These are phyloP conservation scores for Leptatherina wallacei DNA, from an alignment of 2,797 vertebrate genomes.

Conservation along the genomic window DNA sequence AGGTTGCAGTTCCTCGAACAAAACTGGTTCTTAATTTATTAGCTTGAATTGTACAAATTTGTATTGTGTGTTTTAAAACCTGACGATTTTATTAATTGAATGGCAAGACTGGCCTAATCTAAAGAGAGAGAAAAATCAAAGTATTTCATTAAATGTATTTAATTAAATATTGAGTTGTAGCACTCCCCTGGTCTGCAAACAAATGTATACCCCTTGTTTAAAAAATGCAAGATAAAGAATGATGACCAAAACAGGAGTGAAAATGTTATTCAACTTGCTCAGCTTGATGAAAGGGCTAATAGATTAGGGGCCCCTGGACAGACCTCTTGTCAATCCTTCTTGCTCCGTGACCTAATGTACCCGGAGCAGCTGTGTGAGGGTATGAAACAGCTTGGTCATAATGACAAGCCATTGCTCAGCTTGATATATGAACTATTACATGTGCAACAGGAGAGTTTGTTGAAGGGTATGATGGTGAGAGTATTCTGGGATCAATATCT, in stretches of 20 bases:
- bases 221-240: slow-evolving; percentile 23
- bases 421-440: slow-evolving; percentile 73
- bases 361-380: slow-evolving; percentile 74
- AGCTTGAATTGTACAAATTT: background rate
- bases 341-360: slow-evolving; percentile 68
- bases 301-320: slow-evolving; percentile 60
- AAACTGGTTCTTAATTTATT: background rate
- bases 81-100: background rate
- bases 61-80: background rate
- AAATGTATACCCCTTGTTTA: background rate
- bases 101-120: background rate
- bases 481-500: slow-evolving; percentile 49
- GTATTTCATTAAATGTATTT: background rate
- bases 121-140: background rate
- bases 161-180: background rate
- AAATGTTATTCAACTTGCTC: slow-evolving; percentile 51
- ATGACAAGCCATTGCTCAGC: slow-evolving; percentile 74
- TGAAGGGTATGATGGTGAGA: slow-evolving; percentile 59
- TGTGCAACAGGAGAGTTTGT: slow-evolving; percentile 63
- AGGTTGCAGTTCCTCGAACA: background rate
- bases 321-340: slow-evolving; percentile 51
- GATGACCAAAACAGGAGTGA: slow-evolving; percentile 33
- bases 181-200: background rate
- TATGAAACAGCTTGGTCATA: slow-evolving; percentile 57
- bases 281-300: slow-evolving; percentile 58